phyloP scores from a whole-genome alignment of 2,888 invertebrate genomes.

The Heterodera filipjevi region DNA sequence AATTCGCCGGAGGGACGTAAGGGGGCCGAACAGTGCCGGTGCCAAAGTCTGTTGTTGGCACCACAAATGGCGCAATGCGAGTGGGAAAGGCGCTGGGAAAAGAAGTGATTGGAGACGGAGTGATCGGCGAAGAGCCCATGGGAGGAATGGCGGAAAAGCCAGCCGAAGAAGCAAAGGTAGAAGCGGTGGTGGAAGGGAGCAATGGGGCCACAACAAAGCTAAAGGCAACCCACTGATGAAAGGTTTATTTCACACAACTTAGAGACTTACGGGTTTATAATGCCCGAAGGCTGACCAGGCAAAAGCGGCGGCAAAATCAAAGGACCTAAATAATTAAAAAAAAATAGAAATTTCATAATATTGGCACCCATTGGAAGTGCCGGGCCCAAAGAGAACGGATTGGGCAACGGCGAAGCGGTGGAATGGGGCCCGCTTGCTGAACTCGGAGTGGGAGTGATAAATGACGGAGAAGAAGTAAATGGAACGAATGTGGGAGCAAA shows the following conservation, averaged over 20 bases:
- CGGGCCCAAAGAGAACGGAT: constrained; percentile 23
- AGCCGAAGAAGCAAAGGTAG: constrained; percentile 14
- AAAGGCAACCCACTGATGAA: constrained; percentile 7
- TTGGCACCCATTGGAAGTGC: constrained; percentile 14
- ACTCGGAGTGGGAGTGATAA: neutral
- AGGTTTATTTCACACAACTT: neutral
- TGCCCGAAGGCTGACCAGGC: constrained; percentile 12
- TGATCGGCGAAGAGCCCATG: neutral
- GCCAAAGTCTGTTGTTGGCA: constrained; percentile 2
- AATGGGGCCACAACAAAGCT: constrained; percentile 25
- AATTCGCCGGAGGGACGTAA: neutral
- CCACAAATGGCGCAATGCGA: neutral
- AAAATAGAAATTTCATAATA: neutral
- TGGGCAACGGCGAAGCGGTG: constrained; percentile 8
- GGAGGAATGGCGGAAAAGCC: constrained; percentile 14
- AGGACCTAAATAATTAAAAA: neutral
- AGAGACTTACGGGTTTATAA: neutral
- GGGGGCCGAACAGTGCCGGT: neutral
- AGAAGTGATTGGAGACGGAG: neutral
- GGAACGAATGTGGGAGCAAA: neutral
- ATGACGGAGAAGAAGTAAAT: neutral
- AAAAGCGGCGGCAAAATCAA: constrained; percentile 4
- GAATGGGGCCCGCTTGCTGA: constrained; percentile 1
- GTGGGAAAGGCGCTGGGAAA: neutral
- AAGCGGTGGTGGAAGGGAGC: constrained; percentile 15